Conservation (phyloP, 2,797 vertebrate genomes). For the Rhinichthys osculus region DNA sequence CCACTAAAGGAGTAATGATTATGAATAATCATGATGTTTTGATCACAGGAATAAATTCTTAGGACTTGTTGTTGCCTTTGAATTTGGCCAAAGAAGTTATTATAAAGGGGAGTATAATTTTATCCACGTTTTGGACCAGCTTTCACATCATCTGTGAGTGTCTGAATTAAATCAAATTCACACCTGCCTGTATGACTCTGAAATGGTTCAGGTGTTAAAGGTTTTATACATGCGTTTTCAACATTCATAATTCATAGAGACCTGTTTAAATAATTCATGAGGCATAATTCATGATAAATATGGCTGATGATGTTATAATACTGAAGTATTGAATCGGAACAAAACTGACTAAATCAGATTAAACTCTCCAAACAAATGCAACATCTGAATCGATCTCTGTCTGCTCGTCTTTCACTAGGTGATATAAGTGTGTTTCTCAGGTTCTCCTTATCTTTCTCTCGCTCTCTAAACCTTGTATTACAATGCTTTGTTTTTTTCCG, state of each 20-base stretch:
- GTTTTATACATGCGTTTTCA: background rate
- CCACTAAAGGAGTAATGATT: background rate
- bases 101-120: background rate
- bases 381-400: conserved; percentile 7
- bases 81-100: background rate
- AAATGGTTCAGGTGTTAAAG: background rate
- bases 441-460: background rate
- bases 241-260: conserved; percentile 18
- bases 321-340: background rate
- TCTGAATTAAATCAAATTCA: background rate
- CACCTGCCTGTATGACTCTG: background rate
- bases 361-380: background rate
- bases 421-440: conserved; percentile 6
- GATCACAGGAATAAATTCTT: too few species aligned
- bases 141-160: background rate
- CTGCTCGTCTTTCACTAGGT: background rate
- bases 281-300: background rate
- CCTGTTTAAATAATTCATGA: background rate
- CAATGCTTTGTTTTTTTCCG: conserved; percentile 12
- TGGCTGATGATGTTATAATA: background rate
- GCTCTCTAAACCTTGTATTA: conserved; percentile 26
- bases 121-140: background rate
- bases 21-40: too few species aligned
- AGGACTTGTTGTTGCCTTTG: background rate
- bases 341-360: background rate